These are phyloP conservation scores for Aphodius sticticus DNA, from an alignment of 2,888 invertebrate genomes.

Conservation along the genomic window DNA sequence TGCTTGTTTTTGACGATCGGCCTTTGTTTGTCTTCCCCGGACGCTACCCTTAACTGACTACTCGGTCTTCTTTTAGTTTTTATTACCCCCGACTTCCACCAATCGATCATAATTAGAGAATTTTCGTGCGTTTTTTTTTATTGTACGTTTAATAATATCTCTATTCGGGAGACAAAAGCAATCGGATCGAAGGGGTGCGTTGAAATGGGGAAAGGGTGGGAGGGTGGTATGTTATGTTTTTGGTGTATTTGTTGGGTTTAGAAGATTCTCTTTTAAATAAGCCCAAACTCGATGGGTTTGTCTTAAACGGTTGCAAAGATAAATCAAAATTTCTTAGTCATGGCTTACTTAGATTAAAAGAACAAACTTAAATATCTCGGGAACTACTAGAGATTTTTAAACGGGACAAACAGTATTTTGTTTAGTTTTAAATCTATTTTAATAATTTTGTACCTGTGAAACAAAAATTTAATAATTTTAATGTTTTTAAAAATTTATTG, in stretches of 20 bases:
- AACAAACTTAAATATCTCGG: neutral
- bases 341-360: too few relatives aligned
- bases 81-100: neutral
- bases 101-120: neutral
- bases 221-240: too few relatives aligned
- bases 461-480: too few relatives aligned
- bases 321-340: too few relatives aligned
- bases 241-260: neutral
- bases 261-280: neutral
- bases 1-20: slow-evolving; percentile 21
- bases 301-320: too few relatives aligned
- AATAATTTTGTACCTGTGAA: neutral
- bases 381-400: neutral
- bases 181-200: neutral
- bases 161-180: neutral
- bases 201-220: neutral
- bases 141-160: neutral
- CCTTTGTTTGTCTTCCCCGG: neutral
- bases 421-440: neutral
- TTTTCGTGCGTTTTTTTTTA: neutral
- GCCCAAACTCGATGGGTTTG: neutral
- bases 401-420: neutral
- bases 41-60: neutral
- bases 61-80: neutral
- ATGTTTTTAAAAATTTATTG: too few relatives aligned